Evolutionary conservation across 2,113 vertebrate genomes (phyloP), one percentile per base, ranked within the genome.

Genomic region (Loxodonta africana): DNA sequence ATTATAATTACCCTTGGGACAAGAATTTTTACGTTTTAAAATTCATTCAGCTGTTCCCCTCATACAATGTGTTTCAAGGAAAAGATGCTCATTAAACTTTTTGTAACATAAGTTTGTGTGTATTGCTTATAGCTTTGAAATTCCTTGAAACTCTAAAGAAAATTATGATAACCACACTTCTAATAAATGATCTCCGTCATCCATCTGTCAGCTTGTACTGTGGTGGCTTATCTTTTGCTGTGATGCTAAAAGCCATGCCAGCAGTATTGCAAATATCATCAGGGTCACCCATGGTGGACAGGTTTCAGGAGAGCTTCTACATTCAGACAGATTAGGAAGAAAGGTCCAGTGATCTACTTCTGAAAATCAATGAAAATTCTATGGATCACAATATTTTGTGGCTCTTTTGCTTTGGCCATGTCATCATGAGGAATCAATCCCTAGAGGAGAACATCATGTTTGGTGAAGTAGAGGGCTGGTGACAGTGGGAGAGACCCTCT

Each of bases 11-110:
- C 26, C 57, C 7, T 57, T 60, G 63, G 57, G 17, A 62, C 17
- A 88, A 51, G 28, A 85, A 84, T 1, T 81, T 95, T 94, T 30
- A 48, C 53, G 80, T 25, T 92, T 89, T 78, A 91, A 83, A 83
- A n/a, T 57, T 74, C 25, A 73, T 26, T 76, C 69, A 53, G 57
- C 26, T 94, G 5, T 83, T 93, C 25, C 25, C 77, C 20, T 87
- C 83, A 78, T 30, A 30, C 41, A 87, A 63, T 89, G 5, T 17
- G 28, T n/a, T 83, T 90, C 17, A 81, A 65, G 17, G 18, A 77
- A 6, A 67, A 37, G 18, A 46, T 83, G 6, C 26, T 69, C 23
- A 69, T 69, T 51, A 81, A 74, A 81, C 26, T 51, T 53, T 69
- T 77, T 85, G 8, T 20, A 18, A 65, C 14, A 4, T 69, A 53